A percentile compares a stretch with the other conserved stretches of the same genome.
Evolutionary conservation across 2,113 vertebrate genomes (phyloP).

Genomic region (Petaurus breviceps): DNA sequence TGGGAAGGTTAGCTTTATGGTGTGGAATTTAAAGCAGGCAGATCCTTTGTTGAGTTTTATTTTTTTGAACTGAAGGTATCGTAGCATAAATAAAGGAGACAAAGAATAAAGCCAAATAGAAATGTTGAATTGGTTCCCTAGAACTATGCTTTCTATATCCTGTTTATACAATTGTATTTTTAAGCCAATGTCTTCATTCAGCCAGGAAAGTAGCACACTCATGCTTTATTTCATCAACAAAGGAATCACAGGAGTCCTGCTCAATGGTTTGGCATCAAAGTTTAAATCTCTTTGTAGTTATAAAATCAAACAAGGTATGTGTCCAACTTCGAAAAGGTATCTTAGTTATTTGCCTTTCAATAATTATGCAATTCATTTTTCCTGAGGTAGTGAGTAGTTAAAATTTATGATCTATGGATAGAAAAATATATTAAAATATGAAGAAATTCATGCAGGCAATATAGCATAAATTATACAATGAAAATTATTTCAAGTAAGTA

Average conservation of each 20-base stretch:
- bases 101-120: conserved; percentile 61
- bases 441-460: conserved; percentile 15
- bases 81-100: conserved; percentile 63
- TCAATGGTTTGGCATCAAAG: conserved; percentile 45
- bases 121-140: conserved; percentile 59
- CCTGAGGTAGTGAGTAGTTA: conserved; percentile 36
- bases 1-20: conserved; percentile 55
- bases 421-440: conserved; percentile 11
- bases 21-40: conserved; percentile 58
- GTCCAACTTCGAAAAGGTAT: conserved; percentile 39
- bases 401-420: conserved; percentile 27
- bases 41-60: conserved; percentile 46
- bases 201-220: conserved; percentile 65
- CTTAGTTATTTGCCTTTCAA: conserved; percentile 49
- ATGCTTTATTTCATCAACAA: conserved; percentile 66
- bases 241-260: conserved; percentile 51
- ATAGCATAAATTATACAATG: conserved; percentile 19
- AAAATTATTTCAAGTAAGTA: conserved; percentile 34
- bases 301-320: conserved; percentile 50
- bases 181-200: conserved; percentile 69
- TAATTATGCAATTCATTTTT: conserved; percentile 35
- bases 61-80: conserved; percentile 55
- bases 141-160: conserved; percentile 58
- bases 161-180: conserved; percentile 73
- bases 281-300: conserved; percentile 48